Evolutionary conservation across 2,113 vertebrate genomes (phyloP).

Genomic region (Hippocampus abdominalis): DNA sequence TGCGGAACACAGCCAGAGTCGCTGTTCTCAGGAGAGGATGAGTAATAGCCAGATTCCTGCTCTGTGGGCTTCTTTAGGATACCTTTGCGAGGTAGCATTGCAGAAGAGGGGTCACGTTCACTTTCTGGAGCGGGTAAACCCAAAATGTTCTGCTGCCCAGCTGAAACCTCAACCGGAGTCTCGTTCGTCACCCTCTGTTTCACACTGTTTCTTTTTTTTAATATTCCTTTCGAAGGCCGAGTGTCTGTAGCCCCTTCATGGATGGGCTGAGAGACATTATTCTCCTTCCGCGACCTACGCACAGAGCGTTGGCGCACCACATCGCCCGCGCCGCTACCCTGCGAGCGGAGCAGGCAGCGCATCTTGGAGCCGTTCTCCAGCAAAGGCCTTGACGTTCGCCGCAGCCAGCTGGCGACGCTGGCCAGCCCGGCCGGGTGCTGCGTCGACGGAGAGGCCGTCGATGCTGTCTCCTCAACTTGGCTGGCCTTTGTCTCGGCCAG

Average conservation of each 20-base stretch:
- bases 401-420: conserved; percentile 82
- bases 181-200: conserved; percentile 50
- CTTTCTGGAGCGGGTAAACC: conserved; percentile 20
- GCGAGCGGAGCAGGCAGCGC: conserved; percentile 86
- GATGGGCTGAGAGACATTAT: conserved; percentile 78
- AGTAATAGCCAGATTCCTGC: conserved; percentile 87
- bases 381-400: conserved; percentile 85
- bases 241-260: conserved; percentile 57
- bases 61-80: conserved; percentile 86
- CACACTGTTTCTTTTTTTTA: conserved; percentile 82
- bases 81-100: conserved; percentile 80
- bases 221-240: conserved; percentile 84
- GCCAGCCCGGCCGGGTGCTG: conserved; percentile 60
- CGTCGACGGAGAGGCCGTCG: conserved; percentile 3
- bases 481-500: conserved; percentile 70
- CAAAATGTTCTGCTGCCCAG: conserved; percentile 34
- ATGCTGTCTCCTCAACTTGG: conserved; percentile 15
- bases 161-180: conserved; percentile 19
- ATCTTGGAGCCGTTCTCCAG: conserved; percentile 89
- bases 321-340: conserved; percentile 37
- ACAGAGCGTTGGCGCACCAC: conserved; percentile 87
- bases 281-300: conserved; percentile 90
- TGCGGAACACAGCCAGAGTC: conserved; percentile 63
- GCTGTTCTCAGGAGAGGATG: conserved; percentile 81
- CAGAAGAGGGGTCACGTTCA: not conserved